Conservation (phyloP, 1,140 invertebrate genomes). For the Drosophila willistoni region DNA sequence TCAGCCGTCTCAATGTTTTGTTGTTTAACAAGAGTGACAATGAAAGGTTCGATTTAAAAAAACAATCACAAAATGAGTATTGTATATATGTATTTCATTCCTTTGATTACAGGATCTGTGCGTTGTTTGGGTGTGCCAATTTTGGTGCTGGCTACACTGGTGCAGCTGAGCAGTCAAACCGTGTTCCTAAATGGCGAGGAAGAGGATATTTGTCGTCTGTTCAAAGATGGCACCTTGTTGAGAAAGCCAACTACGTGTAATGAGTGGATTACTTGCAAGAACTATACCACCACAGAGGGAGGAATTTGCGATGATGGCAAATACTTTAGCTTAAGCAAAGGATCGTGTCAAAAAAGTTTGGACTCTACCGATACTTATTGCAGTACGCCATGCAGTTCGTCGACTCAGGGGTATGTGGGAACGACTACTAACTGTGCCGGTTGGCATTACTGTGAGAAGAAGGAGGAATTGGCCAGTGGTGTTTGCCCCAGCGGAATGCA, state of each 20-base stretch:
- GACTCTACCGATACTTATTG: conserved; percentile 53
- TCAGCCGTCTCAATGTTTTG: conserved; percentile 6
- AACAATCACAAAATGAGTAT: neutral
- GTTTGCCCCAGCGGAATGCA: conserved; percentile 33
- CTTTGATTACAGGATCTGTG: conserved; percentile 16
- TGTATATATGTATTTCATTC: neutral
- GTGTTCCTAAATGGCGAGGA: conserved; percentile 22
- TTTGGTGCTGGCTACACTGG: conserved; percentile 6
- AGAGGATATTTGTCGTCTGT: conserved; percentile 65
- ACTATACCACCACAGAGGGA: conserved; percentile 14
- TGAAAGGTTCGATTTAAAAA: neutral
- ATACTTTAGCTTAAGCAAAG: conserved; percentile 19
- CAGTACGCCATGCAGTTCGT: conserved; percentile 12
- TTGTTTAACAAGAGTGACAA: conserved; percentile 32
- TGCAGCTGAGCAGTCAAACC: conserved; percentile 48
- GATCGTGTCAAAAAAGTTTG: neutral
- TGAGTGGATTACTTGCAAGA: conserved; percentile 48
- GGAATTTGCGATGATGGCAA: neutral
- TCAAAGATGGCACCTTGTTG: conserved; percentile 45
- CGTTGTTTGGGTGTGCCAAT: conserved; percentile 9
- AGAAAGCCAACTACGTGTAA: conserved; percentile 62
- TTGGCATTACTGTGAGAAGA: conserved; percentile 62
- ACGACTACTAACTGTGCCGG: conserved; percentile 47
- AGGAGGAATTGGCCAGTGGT: conserved; percentile 11
- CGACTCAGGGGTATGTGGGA: conserved; percentile 41